Evolutionary conservation across 2,797 vertebrate species (phyloP), one percentile per base, ranked within the genome.

Genomic region (Sylvilagus floridanus): DNA sequence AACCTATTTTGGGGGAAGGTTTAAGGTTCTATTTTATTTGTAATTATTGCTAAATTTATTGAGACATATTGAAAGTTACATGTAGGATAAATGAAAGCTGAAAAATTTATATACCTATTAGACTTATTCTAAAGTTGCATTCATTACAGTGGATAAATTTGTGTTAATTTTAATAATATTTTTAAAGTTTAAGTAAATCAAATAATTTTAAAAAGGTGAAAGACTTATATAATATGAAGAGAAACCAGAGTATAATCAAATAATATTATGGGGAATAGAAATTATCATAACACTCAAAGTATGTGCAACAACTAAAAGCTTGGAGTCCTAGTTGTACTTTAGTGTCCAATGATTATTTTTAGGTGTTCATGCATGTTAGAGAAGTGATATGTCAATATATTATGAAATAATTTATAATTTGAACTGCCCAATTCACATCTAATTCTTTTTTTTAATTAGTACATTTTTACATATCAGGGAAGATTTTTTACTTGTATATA

Each of bases 111-210:
- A 94, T 89, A 26, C 2, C 12, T 16, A 50, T 6, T 84, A 84
- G 52, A 69, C 87, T 91, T 65, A 73, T 85, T 82, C 47, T 35
- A 65, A 85, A 88, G 42, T 57, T 81, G 9, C 11, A 28, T 87
- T 57, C 69, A 66, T 95, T 86, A 10, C 52, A 81, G 24, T 65
- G 78, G 24, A 26, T 14, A 78, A 24, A 88, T 63, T 77, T 88
- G 76, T 57, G 17, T 52, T 71, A 90, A 88, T 73, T 88, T 88
- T 88, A 90, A 52, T 91, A 90, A 84, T 88, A 54, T 69, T 30
- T 12, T 81, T 94, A 30, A 91, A 72, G 4, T 37, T 30, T 72
- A 24, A 16, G 66, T 26, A 91, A 77, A 66, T 72, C 13, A 83
- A 73, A 12, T 83, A 76, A 77, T 52, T 1, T 60, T 60, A 47